phyloP scores from a whole-genome alignment of 2,113 vertebrate genomes.

The Notothenia coriiceps region DNA sequence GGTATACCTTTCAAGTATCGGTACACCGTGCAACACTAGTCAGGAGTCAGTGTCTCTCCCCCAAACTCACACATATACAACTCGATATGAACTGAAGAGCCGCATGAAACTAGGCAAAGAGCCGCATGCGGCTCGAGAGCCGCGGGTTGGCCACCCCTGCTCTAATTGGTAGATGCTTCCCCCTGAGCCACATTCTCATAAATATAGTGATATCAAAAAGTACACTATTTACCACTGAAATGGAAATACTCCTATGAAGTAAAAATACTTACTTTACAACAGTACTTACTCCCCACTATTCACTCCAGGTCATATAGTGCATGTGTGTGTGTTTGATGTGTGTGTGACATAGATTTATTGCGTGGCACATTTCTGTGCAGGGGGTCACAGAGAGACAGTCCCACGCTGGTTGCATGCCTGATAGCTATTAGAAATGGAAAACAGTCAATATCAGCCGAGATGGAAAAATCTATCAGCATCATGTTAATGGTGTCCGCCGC shows the following conservation, averaged over 20 bases:
- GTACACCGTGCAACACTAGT: no score
- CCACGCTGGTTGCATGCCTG: slow-evolving; percentile 30
- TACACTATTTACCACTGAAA: neutral
- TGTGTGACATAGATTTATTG: slow-evolving; percentile 19
- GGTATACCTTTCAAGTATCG: no score
- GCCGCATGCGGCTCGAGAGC: no score
- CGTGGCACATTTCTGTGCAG: slow-evolving; percentile 6
- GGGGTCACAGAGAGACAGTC: slow-evolving; percentile 36
- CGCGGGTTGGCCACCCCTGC: no score
- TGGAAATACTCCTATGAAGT: neutral
- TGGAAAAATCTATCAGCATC: slow-evolving; percentile 78
- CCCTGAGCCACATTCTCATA: no score
- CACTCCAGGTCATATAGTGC: neutral
- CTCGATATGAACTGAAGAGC: no score
- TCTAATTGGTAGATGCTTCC: no score
- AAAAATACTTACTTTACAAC: neutral
- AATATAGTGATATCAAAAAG: neutral
- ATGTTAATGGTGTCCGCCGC: slow-evolving; percentile 52
- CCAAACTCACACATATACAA: no score
- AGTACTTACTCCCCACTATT: neutral
- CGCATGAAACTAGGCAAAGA: no score
- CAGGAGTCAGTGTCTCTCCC: no score
- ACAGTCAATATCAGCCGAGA: slow-evolving; percentile 69
- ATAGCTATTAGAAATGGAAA: slow-evolving; percentile 67
- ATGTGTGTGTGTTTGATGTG: neutral